These are phyloP conservation scores for Aldabrachelys gigantea DNA, from an alignment of 2,113 vertebrate species.

Conservation along the genomic window DNA sequence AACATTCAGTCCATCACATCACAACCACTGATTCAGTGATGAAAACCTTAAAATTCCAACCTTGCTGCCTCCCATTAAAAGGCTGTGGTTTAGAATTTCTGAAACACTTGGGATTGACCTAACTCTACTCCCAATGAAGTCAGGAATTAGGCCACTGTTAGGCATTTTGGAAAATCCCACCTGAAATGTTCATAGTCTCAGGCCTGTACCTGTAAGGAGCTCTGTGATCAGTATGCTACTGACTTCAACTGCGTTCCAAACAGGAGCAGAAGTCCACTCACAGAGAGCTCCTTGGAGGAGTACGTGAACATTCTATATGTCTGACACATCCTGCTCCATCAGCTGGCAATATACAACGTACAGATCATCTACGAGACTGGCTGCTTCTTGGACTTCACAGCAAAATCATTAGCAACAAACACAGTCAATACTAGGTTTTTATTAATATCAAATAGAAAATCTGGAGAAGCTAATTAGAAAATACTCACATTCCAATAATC, in stretches of 20 bases:
- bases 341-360: not conserved
- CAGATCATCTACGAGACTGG: not conserved
- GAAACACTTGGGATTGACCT: not conserved
- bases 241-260: not conserved
- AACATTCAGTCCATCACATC: not conserved
- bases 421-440: not conserved
- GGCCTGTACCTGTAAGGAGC: not conserved
- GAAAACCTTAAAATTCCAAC: not conserved
- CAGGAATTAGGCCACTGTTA: rapidly evolving
- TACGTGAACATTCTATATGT: not conserved
- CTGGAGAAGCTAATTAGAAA: not conserved
- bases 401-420: not conserved
- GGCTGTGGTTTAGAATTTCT: not conserved
- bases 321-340: not conserved
- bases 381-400: not conserved
- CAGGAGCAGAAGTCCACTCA: not conserved
- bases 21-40: not conserved
- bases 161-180: not conserved
- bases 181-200: not conserved
- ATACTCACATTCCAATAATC: constrained; percentile 98
- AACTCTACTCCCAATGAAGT: not conserved
- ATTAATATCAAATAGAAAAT: constrained; percentile 8
- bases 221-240: not conserved
- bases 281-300: not conserved
- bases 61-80: not conserved